phyloP scores from a whole-genome alignment of 2,888 invertebrate species.

The Coleophora deauratella region DNA sequence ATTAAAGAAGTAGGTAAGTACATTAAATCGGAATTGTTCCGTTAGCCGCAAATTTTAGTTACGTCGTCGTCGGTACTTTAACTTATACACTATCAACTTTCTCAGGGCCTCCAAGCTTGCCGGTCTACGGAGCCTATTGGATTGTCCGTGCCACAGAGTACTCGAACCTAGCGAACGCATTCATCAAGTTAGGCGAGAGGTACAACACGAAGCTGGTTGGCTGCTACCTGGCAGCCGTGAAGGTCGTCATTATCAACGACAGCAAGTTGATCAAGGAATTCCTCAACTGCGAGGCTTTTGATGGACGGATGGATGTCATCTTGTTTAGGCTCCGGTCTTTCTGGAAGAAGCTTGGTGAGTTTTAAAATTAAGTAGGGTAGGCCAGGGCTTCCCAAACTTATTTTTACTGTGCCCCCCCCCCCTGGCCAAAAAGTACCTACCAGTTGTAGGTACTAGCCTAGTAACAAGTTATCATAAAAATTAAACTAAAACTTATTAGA shows the following conservation, averaged over 20 bases:
- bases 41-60: no score
- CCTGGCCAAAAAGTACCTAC: no score
- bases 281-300: constrained; percentile 73
- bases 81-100: not conserved
- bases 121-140: constrained; percentile 77
- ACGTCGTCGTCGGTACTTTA: no score
- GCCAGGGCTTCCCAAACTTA: no score
- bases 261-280: constrained; percentile 72
- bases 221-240: constrained; percentile 64
- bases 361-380: no score
- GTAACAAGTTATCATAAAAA: no score
- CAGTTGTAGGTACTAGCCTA: no score
- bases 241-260: constrained; percentile 68
- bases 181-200: constrained; percentile 60
- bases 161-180: constrained; percentile 63
- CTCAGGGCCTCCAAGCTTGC: constrained; percentile 76
- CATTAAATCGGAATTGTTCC: no score
- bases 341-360: constrained; percentile 68
- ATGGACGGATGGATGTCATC: constrained; percentile 72
- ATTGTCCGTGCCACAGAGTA: constrained; percentile 68
- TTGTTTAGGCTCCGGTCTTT: constrained; percentile 66
- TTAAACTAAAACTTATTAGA: no score
- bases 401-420: no score
- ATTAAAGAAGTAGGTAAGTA: no score
- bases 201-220: constrained; percentile 77